Conservation (phyloP, 2,797 vertebrate genomes). For the Sarcophilus harrisii region DNA sequence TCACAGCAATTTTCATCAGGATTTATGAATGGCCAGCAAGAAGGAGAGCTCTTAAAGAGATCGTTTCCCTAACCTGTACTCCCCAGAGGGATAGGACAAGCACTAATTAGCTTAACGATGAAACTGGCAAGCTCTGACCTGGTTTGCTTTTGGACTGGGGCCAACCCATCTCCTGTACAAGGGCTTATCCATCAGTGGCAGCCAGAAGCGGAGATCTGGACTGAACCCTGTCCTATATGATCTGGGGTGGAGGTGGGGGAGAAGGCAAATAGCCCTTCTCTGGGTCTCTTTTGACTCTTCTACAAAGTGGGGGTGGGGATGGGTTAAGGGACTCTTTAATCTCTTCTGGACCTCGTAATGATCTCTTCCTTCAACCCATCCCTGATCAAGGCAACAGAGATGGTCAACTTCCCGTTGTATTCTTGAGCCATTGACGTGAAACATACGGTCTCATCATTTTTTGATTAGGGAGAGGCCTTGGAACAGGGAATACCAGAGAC, state of each 20-base stretch:
- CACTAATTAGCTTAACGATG: not conserved
- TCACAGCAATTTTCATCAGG: not conserved
- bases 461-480: not conserved
- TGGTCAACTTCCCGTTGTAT: not conserved
- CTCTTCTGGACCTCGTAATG: not conserved
- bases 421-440: not conserved
- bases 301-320: not conserved
- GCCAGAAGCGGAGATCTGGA: not conserved
- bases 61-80: not conserved
- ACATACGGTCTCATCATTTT: not conserved
- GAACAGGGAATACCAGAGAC: not conserved
- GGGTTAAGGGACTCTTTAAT: not conserved
- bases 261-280: not conserved
- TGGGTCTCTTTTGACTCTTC: not conserved
- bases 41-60: not conserved
- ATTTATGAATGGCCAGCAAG: not conserved
- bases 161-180: not conserved
- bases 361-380: not conserved
- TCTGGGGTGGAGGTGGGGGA: no score
- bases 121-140: not conserved
- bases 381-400: not conserved
- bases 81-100: not conserved
- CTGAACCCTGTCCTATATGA: not conserved
- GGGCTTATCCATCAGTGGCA: not conserved
- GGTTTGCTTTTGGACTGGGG: not conserved